Base-by-base conservation (phyloP, 2,888 invertebrate species). In the Caenorhabditis sp. region DNA sequence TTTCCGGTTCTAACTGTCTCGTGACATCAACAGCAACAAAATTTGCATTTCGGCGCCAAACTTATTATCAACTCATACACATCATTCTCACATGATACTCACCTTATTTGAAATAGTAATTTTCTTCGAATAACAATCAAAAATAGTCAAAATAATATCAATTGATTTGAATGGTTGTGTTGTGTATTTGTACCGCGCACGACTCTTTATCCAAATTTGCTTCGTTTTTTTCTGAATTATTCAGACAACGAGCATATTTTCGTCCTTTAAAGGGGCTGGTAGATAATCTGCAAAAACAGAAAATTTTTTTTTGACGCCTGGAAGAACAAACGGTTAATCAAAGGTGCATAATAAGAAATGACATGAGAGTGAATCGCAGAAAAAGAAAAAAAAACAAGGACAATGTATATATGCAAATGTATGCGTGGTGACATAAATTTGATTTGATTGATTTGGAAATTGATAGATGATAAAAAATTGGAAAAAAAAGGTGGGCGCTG, bases 391-490 rank as follows among this genome's bases (percentile, higher is more conserved):
- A 57, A 19, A 31, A 27, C 58, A 4, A 21, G 10, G 5, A 17
- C 4, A 12, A 17, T 58, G 14, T 27, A 24, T 54, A 8, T 26
- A 54, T 54, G 54, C 54, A 10, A 54, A 54, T 54, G 8, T 54
- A 10, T 54, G 54, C 23, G 54, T 23, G 54, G 54, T 54, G 54
- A 26, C 54, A 26, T 54, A 10, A 2, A 54, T 24, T 3, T 24
- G 17, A 8, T 51, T 58, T 12, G 14, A n/a, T 57, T 57, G 24
- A 8, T 14, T 57, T 57, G n/a, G n/a, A n/a, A n/a, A 24, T 53
- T 19, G 53, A 58, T 26, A 12, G 58, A 58, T 58, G 26, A 27
- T 58, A 63, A 63, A 63, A 55, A 31, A 17, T 24, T 54, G 17
- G 10, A 36, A 54, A 36, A n/a, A 53, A 26, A 26, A 24, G 51